Evolutionary conservation across 2,797 vertebrate genomes (phyloP).

Genomic region (Podarcis siculus): DNA sequence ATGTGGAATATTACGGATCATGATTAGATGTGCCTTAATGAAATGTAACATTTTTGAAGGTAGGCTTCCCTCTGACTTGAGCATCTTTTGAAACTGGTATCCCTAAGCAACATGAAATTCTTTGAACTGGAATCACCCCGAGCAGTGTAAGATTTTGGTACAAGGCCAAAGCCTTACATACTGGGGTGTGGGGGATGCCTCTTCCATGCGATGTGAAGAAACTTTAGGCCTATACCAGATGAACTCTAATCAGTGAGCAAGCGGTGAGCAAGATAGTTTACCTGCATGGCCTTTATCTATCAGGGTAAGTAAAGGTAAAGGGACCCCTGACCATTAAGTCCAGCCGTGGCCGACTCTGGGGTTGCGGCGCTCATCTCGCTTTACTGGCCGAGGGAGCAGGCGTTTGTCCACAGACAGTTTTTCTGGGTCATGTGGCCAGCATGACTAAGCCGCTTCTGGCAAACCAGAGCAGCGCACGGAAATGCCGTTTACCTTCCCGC

Average conservation of each 20-base stretch:
- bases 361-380: no score
- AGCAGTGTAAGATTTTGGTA: neutral
- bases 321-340: no score
- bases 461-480: no score
- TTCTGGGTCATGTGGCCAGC: no score
- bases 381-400: no score
- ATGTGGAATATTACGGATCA: neutral
- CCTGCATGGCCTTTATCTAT: neutral
- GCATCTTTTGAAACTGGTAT: neutral
- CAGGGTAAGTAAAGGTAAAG: no score
- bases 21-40: constrained; percentile 14
- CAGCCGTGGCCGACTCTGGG: no score
- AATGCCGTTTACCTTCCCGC: no score
- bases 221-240: neutral
- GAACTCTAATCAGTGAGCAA: neutral
- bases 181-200: neutral
- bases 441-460: no score
- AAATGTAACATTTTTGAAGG: constrained; percentile 8
- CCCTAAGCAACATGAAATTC: neutral
- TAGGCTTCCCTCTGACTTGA: neutral
- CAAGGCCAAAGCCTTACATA: neutral
- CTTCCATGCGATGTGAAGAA: neutral
- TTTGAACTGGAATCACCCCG: neutral
- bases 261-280: neutral
- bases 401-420: no score